Evolutionary conservation across 2,113 vertebrate species (phyloP).

Genomic region (Hyperopisus bebe): DNA sequence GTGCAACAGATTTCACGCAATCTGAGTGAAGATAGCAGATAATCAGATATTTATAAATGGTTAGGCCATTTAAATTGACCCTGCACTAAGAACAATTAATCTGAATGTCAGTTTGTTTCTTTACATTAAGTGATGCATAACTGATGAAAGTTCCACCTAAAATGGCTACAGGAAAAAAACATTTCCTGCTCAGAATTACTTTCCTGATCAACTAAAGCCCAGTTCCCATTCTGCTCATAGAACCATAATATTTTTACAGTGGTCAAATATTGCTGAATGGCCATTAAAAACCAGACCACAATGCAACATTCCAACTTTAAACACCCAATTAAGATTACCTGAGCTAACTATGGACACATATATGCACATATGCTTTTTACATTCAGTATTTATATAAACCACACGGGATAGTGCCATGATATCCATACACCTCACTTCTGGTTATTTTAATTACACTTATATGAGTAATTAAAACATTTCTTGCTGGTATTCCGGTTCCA

Average conservation of each 20-base stretch:
- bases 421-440: background rate
- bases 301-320: background rate
- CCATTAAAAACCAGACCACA: background rate
- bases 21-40: background rate
- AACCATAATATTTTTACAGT: background rate
- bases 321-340: background rate
- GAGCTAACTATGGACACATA: background rate
- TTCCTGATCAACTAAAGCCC: background rate
- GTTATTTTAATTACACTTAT: background rate
- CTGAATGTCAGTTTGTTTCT: background rate
- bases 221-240: too few relatives aligned
- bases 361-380: background rate
- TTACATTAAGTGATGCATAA: constrained; percentile 9
- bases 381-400: background rate
- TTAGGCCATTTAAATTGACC: background rate
- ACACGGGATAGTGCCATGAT: background rate
- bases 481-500: background rate
- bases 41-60: constrained; percentile 1
- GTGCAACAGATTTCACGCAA: background rate
- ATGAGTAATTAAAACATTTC: background rate
- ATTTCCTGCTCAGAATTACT: background rate
- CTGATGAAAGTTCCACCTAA: background rate
- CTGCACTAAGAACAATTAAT: background rate
- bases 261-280: background rate
- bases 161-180: background rate